These are phyloP conservation scores for Sclerodermus sp. DNA, from an alignment of 2,888 invertebrate genomes.

Conservation along the genomic window DNA sequence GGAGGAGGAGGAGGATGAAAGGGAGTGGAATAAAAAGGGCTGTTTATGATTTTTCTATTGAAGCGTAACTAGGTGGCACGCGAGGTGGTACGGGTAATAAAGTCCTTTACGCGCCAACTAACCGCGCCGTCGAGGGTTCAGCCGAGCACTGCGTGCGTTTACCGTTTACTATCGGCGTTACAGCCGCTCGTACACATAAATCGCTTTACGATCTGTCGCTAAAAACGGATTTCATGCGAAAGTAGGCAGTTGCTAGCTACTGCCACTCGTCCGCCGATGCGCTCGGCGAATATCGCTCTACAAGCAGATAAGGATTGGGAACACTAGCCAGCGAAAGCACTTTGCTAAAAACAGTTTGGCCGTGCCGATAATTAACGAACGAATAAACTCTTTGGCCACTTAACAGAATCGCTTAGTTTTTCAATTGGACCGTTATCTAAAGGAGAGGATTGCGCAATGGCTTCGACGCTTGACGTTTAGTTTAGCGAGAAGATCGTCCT, in stretches of 20 bases:
- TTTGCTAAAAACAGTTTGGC: too few relatives aligned
- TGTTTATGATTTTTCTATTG: constrained; percentile 53
- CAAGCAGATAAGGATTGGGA: constrained; percentile 6
- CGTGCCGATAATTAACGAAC: too few relatives aligned
- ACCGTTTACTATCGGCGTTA: constrained; percentile 53
- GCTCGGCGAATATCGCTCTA: too few relatives aligned
- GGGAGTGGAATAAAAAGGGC: constrained; percentile 20
- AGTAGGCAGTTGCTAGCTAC: constrained; percentile 32
- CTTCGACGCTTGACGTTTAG: too few relatives aligned
- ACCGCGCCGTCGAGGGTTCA: constrained; percentile 31
- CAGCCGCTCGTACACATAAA: constrained; percentile 53
- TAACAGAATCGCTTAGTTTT: too few relatives aligned
- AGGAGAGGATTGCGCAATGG: too few relatives aligned
- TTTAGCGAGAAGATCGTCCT: too few relatives aligned
- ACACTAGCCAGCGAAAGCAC: too few relatives aligned
- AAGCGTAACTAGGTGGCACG: constrained; percentile 49
- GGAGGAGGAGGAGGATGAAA: not conserved
- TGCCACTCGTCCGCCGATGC: not conserved
- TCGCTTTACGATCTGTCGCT: constrained; percentile 57
- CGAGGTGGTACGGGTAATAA: constrained; percentile 47
- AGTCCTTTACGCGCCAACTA: constrained; percentile 53
- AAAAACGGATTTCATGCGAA: constrained; percentile 54
- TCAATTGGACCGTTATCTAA: too few relatives aligned
- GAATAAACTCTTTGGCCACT: too few relatives aligned
- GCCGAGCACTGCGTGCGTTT: constrained; percentile 36